Percentiles rank a stretch among this genome's conserved stretches.
These are phyloP conservation scores for Chelonia mydas DNA, from an alignment of 2,797 vertebrate genomes.

Conservation along the genomic window DNA sequence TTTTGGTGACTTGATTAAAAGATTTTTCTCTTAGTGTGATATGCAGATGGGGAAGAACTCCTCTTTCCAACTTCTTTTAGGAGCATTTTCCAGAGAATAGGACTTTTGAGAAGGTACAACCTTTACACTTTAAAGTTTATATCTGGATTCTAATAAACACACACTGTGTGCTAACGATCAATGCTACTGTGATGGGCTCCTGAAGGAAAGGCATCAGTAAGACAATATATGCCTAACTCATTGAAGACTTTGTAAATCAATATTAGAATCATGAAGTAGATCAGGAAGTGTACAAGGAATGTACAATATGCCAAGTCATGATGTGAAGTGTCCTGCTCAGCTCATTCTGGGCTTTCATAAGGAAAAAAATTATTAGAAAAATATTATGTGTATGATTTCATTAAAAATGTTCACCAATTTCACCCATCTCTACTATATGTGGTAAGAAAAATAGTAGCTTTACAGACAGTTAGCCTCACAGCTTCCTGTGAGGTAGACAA, in stretches of 20 bases:
- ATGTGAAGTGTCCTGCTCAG: background rate
- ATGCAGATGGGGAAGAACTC: background rate
- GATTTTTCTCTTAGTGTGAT: background rate
- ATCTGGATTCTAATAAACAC: conserved; percentile 16
- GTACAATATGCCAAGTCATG: conserved; percentile 42
- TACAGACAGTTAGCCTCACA: background rate
- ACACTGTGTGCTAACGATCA: conserved; percentile 51
- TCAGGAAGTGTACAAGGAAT: conserved; percentile 22
- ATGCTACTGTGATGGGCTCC: conserved; percentile 37
- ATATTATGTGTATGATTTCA: background rate
- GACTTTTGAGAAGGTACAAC: conserved; percentile 35
- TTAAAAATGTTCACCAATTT: background rate
- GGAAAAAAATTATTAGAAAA: background rate
- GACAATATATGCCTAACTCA: conserved; percentile 49
- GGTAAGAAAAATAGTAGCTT: background rate
- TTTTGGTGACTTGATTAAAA: background rate
- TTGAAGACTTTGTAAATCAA: conserved; percentile 68
- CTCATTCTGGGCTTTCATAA: background rate
- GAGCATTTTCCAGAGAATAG: conserved; percentile 35
- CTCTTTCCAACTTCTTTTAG: background rate
- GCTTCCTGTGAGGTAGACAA: background rate
- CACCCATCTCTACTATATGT: background rate
- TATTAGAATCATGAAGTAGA: conserved; percentile 16
- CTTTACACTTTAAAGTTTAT: background rate
- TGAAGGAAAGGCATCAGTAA: background rate